Evolutionary conservation across 92 coral and sea anemone species (phyloP), one percentile per base, ranked within the genome.

Genomic region (Micromussa lordhowensis): DNA sequence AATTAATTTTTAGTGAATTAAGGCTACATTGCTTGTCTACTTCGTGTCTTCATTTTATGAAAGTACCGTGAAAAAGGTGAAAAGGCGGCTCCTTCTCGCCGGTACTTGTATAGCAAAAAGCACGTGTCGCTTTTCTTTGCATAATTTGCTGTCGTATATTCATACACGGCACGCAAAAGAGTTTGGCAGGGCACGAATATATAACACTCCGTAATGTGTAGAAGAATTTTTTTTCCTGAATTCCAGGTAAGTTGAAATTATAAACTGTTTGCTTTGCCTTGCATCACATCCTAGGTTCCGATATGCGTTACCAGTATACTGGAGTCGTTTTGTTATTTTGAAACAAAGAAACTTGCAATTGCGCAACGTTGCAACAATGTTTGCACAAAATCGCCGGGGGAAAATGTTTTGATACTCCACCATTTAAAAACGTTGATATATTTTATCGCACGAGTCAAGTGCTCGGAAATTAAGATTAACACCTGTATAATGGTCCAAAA

Each of bases 111-210:
- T 72, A 4, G 15, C 51, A 19, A 29, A 18, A 35, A 12, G 77
- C 78, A 73, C 78, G 78, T 73, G 78, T 36, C 4, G 26, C n/a
- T n/a, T 61, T 61, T 61, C 68, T 24, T 61, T 61, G n/a, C 29
- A 61, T 61, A 22, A 14, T 61, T 5, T 15, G 2, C 29, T 61
- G 14, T 59, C 6, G n/a, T 26, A 59, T 59, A 6, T 21, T 38
- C 17, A 38, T 14, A 68, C 48, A 68, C 29, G 28, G 21, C 77
- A 34, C 77, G 78, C 53, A 16, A 73, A 1, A 12, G 78, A 73
- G 1, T 18, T 36, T 73, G 78, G 51, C 36, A n/a, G 68, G 5
- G 8, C 4, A 35, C 51, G 78, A 35, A 34, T 73, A 29, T 5
- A 4, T 73, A 32, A 36, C 21, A 73, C 4, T 19, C 12, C 18